Conservation (phyloP, 2,888 invertebrate genomes). For the Glaucopsyche alexis region DNA sequence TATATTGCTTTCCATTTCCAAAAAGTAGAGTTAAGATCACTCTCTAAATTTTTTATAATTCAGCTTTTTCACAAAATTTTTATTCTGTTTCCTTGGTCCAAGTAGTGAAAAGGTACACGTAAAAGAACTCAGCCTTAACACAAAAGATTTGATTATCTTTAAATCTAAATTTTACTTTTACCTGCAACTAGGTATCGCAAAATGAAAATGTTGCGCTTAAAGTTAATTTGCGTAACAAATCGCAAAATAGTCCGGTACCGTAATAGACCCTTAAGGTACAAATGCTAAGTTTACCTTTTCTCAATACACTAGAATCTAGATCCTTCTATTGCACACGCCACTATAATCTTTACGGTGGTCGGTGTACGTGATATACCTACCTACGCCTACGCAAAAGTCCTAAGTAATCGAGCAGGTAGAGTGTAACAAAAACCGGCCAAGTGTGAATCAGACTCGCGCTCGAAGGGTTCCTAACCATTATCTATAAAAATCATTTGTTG, state of each 20-base stretch:
- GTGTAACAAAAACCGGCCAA: too few relatives aligned
- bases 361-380: background rate
- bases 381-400: background rate
- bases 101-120: background rate
- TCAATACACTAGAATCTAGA: background rate
- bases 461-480: too few relatives aligned
- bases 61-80: too few relatives aligned
- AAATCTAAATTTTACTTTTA: background rate
- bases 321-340: slow-evolving; percentile 21
- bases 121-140: background rate
- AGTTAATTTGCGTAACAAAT: background rate
- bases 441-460: too few relatives aligned
- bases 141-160: background rate
- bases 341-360: background rate
- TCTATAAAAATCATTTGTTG: too few relatives aligned
- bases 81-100: background rate
- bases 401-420: background rate
- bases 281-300: too few relatives aligned
- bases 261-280: background rate
- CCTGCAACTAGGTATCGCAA: background rate
- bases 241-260: slow-evolving; percentile 1
- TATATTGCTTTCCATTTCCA: too few relatives aligned
- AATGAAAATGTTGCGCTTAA: background rate
- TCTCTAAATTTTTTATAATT: too few relatives aligned
- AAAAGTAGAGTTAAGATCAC: too few relatives aligned